Base-by-base conservation (phyloP, 1,140 invertebrate genomes). In the Tachypleus tridentatus region DNA sequence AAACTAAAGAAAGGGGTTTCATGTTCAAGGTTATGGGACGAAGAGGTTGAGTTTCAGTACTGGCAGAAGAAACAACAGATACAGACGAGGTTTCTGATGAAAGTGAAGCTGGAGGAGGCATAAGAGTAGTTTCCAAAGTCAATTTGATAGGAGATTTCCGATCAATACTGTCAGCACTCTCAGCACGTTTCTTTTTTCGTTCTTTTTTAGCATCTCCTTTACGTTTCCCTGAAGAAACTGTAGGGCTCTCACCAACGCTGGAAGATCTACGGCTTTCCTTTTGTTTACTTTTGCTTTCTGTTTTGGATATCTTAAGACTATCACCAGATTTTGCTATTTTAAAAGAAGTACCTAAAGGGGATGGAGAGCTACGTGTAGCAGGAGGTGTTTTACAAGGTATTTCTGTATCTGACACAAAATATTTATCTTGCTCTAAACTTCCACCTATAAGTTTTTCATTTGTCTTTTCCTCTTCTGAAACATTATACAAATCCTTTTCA, bases 121-220 rank as follows among this genome's bases (percentile, higher is more conserved):
- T 68, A 47, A 68, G 51, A 53, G 67, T 63, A 11, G 67, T 65
- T 65, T 68, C 67, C 5, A 68, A 54, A 59, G 61, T 67, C 58
- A 67, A 67, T 60, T 67, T 63, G 4, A 67, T 63, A 48, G 66
- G 66, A 11, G 66, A 67, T 57, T 62, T 62, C 9, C 59, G 51
- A 49, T 62, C 60, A 4, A 61, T 4, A 11, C 65, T 65, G 54
- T 70, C 73, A 59, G 67, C 63, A 61, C 62, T 66, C 61, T 72
- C 84, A 69, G 82, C 82, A 62, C 88, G 85, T 65, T 73, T 73
- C 62, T 86, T 79, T 69, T 88, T 88, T 49, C 87, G 81, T 72
- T 72, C 74, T 51, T 72, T 67, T 64, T 73, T 73, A 3, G 63
- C 64, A 58, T 69, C 89, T 89, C 69, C 85, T 81, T 72, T 87